Evolutionary conservation across 2,888 invertebrate genomes (phyloP).

Genomic region (Crematogaster levior): DNA sequence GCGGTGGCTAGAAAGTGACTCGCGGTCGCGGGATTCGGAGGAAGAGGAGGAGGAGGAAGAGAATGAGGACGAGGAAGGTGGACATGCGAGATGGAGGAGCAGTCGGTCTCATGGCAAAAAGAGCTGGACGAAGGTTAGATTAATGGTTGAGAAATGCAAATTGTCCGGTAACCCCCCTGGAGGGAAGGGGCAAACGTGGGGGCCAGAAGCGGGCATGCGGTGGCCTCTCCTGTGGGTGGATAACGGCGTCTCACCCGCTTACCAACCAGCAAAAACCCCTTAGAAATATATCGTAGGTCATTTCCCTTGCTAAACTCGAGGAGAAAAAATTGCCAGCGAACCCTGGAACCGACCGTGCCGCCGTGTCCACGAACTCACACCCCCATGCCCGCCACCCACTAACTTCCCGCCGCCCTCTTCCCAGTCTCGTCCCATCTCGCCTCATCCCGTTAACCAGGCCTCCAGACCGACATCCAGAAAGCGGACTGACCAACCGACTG

Average conservation of each 20-base stretch:
- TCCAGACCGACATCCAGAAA: conserved; percentile 62
- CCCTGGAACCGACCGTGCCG: conserved; percentile 69
- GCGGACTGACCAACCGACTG: conserved; percentile 63
- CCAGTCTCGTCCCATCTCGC: conserved; percentile 48
- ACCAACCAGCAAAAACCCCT: conserved; percentile 81
- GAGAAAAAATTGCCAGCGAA: conserved; percentile 78
- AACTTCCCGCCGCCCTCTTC: conserved; percentile 45
- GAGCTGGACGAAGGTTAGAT: conserved; percentile 81
- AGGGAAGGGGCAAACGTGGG: conserved; percentile 46
- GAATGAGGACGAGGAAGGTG: conserved; percentile 36
- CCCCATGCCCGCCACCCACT: conserved; percentile 54
- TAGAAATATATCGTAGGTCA: conserved; percentile 85
- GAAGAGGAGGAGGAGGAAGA: conserved; percentile 37
- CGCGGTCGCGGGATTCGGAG: conserved; percentile 37
- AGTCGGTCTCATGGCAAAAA: conserved; percentile 66
- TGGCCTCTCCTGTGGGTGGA: conserved; percentile 69
- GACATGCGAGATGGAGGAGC: conserved; percentile 58
- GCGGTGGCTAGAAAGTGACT: conserved; percentile 39
- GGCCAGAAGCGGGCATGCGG: conserved; percentile 45
- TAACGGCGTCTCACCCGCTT: conserved; percentile 78
- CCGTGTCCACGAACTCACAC: conserved; percentile 67
- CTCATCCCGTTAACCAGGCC: conserved; percentile 54
- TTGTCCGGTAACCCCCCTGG: conserved; percentile 77
- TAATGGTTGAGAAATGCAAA: conserved; percentile 85
- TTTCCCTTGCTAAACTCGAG: conserved; percentile 84